A percentile compares a stretch with the other conserved stretches of the same genome.
These are phyloP conservation scores for Anas platyrhynchos DNA, from an alignment of 2,113 vertebrate species.

Conservation along the genomic window DNA sequence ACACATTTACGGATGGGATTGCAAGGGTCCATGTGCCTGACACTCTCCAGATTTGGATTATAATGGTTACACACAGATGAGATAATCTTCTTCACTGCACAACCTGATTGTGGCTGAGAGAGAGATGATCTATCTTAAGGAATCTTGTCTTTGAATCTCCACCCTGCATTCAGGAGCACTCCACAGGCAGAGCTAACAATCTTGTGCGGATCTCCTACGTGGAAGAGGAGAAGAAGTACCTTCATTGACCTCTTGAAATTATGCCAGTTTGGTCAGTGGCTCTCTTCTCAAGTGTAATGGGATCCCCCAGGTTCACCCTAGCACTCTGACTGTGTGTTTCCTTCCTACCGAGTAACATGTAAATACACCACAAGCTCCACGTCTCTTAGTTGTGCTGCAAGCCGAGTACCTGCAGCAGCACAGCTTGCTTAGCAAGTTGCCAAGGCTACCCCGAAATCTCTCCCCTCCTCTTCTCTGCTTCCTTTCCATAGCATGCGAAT, in stretches of 20 bases:
- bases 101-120: neutral
- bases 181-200: neutral
- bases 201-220: neutral
- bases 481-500: constrained; percentile 32
- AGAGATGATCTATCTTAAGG: neutral
- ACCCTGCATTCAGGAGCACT: neutral
- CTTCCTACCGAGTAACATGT: neutral
- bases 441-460: constrained; percentile 37
- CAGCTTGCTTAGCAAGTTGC: constrained; percentile 48
- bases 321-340: fast-evolving
- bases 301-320: neutral
- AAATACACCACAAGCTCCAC: neutral
- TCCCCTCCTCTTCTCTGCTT: neutral
- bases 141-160: neutral
- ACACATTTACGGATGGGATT: neutral
- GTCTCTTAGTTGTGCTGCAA: neutral
- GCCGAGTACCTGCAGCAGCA: constrained; percentile 10
- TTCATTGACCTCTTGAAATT: neutral
- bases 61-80: neutral
- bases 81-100: neutral
- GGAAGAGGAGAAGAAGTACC: neutral
- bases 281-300: neutral
- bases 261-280: neutral
- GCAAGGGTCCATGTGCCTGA: neutral
- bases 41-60: neutral